Percentiles rank a stretch among this genome's conserved stretches.
Evolutionary conservation across 2,113 vertebrate species (phyloP).

Genomic region (Haemorhous mexicanus): DNA sequence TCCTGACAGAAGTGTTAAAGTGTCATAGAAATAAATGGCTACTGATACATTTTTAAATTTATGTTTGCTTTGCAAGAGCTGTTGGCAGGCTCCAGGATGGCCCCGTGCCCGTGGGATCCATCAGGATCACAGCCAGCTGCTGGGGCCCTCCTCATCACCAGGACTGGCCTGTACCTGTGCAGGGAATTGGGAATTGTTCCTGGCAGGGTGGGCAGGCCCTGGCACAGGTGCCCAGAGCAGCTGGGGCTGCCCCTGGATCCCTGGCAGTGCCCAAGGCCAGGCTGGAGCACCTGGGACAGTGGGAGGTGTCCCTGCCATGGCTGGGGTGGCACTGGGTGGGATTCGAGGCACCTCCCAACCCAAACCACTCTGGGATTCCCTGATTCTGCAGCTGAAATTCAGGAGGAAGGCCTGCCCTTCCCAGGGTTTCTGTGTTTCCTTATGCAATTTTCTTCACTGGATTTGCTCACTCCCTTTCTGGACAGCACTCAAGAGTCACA

Average conservation of each 20-base stretch:
- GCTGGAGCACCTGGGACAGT: background rate
- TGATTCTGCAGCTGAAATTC: background rate
- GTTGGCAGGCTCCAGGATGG: background rate
- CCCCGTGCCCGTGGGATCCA: rapidly evolving
- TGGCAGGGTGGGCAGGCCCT: background rate
- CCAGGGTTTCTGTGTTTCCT: background rate
- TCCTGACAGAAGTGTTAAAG: conserved; percentile 14
- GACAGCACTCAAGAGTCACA: background rate
- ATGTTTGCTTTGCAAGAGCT: background rate
- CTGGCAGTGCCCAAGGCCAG: background rate
- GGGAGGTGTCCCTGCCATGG: background rate
- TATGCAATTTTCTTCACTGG: rapidly evolving
- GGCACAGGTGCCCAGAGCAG: background rate
- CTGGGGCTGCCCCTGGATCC: background rate
- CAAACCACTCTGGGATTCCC: background rate
- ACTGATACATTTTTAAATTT: background rate
- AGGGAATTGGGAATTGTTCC: rapidly evolving
- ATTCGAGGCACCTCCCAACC: rapidly evolving
- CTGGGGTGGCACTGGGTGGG: rapidly evolving
- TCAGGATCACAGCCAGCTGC: background rate
- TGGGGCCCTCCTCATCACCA: background rate
- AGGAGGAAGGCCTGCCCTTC: background rate
- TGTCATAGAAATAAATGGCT: conserved; percentile 23
- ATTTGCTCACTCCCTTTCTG: background rate
- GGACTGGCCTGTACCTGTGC: background rate